Base-by-base conservation (phyloP, 2,888 invertebrate genomes). In the Tipula vernalis region DNA sequence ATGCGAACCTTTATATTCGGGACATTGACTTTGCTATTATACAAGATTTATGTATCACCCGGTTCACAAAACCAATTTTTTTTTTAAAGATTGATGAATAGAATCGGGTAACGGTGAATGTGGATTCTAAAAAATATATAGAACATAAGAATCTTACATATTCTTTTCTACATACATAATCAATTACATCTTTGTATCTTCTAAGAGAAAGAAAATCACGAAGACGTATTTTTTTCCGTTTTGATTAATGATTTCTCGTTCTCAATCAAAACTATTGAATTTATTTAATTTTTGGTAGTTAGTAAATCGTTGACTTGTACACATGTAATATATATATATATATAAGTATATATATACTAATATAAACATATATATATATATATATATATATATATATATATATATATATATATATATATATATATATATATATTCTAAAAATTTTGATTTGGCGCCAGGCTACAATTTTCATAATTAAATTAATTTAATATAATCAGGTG, bases 11-110 rank as follows among this genome's bases (percentile, higher is more conserved):
- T 28, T 8, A 10, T 28, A 28, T 3, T 2, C 71, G 8, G 51
- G 28, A 28, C 71, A 28, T 28, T 28, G 28, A 71, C 28, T 71
- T 28, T 4, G 10, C 4, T 51, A 5, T 51, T 3, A 6, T 15
- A 57, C 51, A 57, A n/a, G 15, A 71, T 71, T 71, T 71, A 28
- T 71, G 51, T 15, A 57, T 15, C 51, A 71, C 28, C 28, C 71
- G 28, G 71, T 28, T 51, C 51, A n/a, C 51, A 51, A 3, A 51
- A 28, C 10, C 71, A 71, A 28, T 71, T 71, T 71, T 71, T 71
- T 71, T 71, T 71, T 71, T 71, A 71, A 71, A 71, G 71, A 71
- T 71, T 71, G 71, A 71, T 71, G 71, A 71, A 71, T 71, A 71
- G 71, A 71, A 71, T 71, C 71, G 28, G 28, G 71, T 71, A 71